Evolutionary conservation across 2,888 invertebrate genomes (phyloP).

Genomic region (Hymenopus coronatus): DNA sequence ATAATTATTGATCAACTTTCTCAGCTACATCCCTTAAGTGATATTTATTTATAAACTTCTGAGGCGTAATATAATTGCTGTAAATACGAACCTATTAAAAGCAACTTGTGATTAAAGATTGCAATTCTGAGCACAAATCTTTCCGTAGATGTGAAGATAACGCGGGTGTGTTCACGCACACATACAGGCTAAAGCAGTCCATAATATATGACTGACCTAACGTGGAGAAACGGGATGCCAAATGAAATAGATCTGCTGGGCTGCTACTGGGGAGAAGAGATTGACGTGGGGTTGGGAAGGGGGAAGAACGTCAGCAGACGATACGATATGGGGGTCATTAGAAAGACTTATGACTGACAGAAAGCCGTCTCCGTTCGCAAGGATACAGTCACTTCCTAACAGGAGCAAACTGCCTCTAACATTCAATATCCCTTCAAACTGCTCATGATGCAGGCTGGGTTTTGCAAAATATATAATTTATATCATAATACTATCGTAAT

Average conservation of each 20-base stretch:
- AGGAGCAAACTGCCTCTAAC: neutral
- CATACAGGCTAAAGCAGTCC: neutral
- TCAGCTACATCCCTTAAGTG: too few species aligned
- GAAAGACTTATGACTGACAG: slow-evolving; percentile 22
- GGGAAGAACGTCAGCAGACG: slow-evolving; percentile 1
- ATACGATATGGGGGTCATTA: slow-evolving; percentile 19
- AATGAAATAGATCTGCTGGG: slow-evolving; percentile 15
- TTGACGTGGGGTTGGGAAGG: neutral
- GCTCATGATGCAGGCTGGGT: too few species aligned
- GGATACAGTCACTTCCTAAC: neutral
- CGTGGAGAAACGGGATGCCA: slow-evolving; percentile 16
- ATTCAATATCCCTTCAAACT: too few species aligned
- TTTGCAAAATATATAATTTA: too few species aligned
- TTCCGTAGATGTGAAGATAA: too few species aligned
- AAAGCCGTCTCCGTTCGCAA: slow-evolving; percentile 4
- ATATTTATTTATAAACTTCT: too few species aligned
- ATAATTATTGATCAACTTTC: too few species aligned
- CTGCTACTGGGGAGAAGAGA: neutral
- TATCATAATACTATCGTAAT: too few species aligned
- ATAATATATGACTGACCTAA: slow-evolving; percentile 17
- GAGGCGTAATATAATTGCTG: too few species aligned
- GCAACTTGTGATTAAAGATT: too few species aligned
- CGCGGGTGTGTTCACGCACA: neutral
- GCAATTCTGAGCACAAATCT: too few species aligned
- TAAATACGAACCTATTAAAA: too few species aligned